These are phyloP conservation scores for Schizopygopsis pylzovi DNA, from an alignment of 2,797 vertebrate species.

Conservation along the genomic window DNA sequence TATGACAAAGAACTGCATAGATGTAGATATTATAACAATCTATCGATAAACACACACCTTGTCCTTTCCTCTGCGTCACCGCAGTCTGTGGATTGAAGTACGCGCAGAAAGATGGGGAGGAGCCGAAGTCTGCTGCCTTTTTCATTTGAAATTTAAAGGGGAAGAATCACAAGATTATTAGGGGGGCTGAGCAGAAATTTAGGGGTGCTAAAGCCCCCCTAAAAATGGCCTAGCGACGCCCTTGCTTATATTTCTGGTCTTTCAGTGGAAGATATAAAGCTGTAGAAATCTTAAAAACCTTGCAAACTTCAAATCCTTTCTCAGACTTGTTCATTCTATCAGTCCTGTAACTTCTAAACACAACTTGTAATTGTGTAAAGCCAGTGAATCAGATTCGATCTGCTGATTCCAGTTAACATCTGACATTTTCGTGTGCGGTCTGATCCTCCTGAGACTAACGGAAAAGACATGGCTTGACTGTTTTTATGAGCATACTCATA, in stretches of 20 bases:
- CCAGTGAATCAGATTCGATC: neutral
- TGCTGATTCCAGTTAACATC: neutral
- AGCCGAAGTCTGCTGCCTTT: too few species aligned
- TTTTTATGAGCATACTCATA: neutral
- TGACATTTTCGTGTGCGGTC: neutral
- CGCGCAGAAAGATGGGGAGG: too few species aligned
- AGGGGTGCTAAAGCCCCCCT: too few species aligned
- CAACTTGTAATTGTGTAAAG: neutral
- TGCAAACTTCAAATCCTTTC: neutral
- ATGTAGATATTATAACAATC: too few species aligned
- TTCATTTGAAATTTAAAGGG: too few species aligned
- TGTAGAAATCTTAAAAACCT: neutral
- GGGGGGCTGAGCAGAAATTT: too few species aligned
- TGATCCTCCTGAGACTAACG: neutral
- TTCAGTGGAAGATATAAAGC: neutral
- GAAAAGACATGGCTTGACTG: neutral
- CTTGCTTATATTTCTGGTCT: neutral
- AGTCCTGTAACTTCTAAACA: neutral
- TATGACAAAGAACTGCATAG: too few species aligned
- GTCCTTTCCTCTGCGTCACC: too few species aligned
- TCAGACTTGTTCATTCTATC: neutral
- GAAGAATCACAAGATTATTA: too few species aligned
- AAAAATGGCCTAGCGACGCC: too few species aligned
- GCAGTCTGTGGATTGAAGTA: too few species aligned
- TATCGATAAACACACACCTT: too few species aligned